Conservation (phyloP, 2,797 vertebrate genomes). For the Lepidocolaptes lacrymiger region DNA sequence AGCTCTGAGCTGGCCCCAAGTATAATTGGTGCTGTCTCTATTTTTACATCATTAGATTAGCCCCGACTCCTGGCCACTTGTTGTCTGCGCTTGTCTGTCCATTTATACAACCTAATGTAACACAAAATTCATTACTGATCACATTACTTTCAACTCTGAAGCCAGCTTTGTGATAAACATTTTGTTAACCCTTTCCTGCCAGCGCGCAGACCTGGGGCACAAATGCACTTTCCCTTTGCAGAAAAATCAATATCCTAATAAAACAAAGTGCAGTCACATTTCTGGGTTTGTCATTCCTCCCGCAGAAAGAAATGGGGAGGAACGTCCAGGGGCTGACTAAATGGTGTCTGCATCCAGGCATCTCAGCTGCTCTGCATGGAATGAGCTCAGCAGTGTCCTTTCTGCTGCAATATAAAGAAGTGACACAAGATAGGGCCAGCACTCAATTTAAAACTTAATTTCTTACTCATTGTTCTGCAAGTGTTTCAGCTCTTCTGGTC, state of each 20-base stretch:
- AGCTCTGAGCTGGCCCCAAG: conserved; percentile 87
- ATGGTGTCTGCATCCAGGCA: conserved; percentile 74
- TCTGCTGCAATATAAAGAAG: conserved; percentile 33
- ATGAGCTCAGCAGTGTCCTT: conserved; percentile 55
- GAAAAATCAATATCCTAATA: conserved; percentile 81
- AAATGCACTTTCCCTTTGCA: conserved; percentile 76
- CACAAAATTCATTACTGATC: conserved; percentile 99
- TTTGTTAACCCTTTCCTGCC: conserved; percentile 86
- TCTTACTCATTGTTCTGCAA: conserved; percentile 22
- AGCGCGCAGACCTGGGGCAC: conserved; percentile 51
- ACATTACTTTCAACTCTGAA: conserved; percentile 96
- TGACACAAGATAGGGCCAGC: conserved; percentile 41
- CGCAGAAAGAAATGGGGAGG: conserved; percentile 72
- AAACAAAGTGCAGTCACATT: conserved; percentile 81
- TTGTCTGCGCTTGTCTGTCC: conserved; percentile 94
- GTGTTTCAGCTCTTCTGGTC: conserved; percentile 30
- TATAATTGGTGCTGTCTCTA: conserved; percentile 94
- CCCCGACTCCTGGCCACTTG: conserved; percentile 94
- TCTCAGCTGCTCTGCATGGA: conserved; percentile 45
- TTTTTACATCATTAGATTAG: conserved; percentile 99
- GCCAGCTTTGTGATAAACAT: conserved; percentile 88
- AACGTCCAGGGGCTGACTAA: conserved; percentile 71
- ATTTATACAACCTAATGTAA: conserved; percentile 96
- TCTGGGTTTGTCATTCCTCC: conserved; percentile 78
- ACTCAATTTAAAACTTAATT: conserved; percentile 51